A percentile compares a stretch with the other conserved stretches of the same genome.
These are phyloP conservation scores for Apostichopus californicus DNA, from an alignment of 35 echinoderm and acorn worm genomes.

Conservation along the genomic window DNA sequence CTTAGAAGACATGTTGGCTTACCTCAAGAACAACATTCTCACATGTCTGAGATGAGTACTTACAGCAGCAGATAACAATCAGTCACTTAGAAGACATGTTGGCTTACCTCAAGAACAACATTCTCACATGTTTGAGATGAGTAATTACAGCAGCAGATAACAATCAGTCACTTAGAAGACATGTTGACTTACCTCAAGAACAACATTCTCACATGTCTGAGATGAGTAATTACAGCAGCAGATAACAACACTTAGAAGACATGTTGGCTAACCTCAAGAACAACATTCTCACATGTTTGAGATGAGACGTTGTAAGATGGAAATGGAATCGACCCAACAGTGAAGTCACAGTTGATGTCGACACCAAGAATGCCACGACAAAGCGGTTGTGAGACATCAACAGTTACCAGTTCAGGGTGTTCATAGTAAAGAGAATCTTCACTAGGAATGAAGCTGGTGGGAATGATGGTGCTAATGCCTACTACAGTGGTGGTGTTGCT, in stretches of 20 bases:
- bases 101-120: too few species aligned
- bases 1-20: too few species aligned
- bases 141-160: neutral
- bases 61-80: too few species aligned
- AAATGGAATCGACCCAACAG: slow-evolving; percentile 55
- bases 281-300: slow-evolving; percentile 69
- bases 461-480: neutral
- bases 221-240: neutral
- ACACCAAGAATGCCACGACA: slow-evolving; percentile 55
- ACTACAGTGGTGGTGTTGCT: neutral
- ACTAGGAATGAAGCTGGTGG: neutral
- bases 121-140: too few species aligned
- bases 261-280: slow-evolving; percentile 62
- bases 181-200: neutral
- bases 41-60: too few species aligned
- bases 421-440: slow-evolving; percentile 52
- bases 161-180: neutral
- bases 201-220: neutral
- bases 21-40: too few species aligned
- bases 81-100: too few species aligned
- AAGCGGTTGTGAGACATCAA: slow-evolving; percentile 51
- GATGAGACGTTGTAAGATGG: slow-evolving; percentile 61
- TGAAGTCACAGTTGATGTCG: slow-evolving; percentile 50
- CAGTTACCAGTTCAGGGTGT: slow-evolving; percentile 40
- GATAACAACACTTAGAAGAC: neutral